Base-by-base conservation (phyloP, 2,113 vertebrate genomes). In the Rynchops niger region DNA sequence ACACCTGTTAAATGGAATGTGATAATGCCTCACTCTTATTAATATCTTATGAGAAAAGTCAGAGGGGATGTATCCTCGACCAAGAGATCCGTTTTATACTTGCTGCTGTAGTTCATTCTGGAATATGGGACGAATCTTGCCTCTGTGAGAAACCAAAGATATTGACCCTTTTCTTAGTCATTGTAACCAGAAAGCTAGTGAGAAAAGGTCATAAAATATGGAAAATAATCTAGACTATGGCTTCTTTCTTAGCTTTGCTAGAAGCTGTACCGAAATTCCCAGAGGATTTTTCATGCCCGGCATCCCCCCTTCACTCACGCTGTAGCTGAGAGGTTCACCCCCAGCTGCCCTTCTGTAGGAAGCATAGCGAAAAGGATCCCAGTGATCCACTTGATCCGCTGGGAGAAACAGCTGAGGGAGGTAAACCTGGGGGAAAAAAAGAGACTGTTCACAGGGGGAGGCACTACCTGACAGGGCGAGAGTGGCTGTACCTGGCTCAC, bases 1-100 rank as follows among this genome's bases (percentile, higher is more conserved):
- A 70, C 89, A 95, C 87, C 89, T 95, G 89, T 93, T 89, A 95
- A 91, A 93, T 62, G 58, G 91, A 93, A 91, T 66, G 82, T 91
- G 89, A 90, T 90, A 94, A 85, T 91, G 87, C 43, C 34, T 82
- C 45, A 82, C 21, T 43, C 40, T 93, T 73, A 94, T 91, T 95
- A 96, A 91, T 91, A 80, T 58, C 89, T 91, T 76, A 85, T 82
- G 58, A 91, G 89, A 36, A 81, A 86, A 82, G 55, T 91, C 67
- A 82, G 84, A 66, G 50, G 56, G 67, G 91, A 65, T 84, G 23
- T 52, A 78, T 63, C 49, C 73, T 81, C 82, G 67, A 90, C 50
- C 45, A 78, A 61, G 65, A 63, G 42, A 61, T 23, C 43, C 27
- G 53, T 69, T 87, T 93, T 42, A 22, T 82, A 47, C 21, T 82